Base-by-base conservation (phyloP, 2,797 vertebrate genomes). In the Pipistrellus nathusii region DNA sequence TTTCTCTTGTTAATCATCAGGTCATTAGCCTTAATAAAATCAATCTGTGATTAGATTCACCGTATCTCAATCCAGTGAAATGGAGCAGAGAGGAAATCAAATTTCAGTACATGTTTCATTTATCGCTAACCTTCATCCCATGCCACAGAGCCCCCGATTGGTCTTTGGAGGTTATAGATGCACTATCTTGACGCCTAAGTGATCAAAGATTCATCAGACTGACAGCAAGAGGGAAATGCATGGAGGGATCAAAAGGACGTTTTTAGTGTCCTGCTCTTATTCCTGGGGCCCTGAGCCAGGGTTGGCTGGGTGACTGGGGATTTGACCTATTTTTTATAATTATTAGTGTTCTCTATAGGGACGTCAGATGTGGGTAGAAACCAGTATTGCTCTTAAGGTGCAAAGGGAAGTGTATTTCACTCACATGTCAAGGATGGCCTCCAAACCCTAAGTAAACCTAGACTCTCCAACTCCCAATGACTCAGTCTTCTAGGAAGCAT, bases 1-100 rank as follows among this genome's bases (percentile, higher is more conserved):
- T 96, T 96, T 94, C 94, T 95, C 82, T 95, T 96, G 93, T 94
- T 95, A 97, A 97, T 96, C 91, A 94, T 93, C 72, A 96, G 84
- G 88, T 90, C 88, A 94, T 96, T 96, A 96, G 83, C 68, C 75
- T 95, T 95, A 95, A 90, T 96, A 96, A 93, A 95, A 96, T 95
- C 88, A 94, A 94, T 95, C 91, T 88, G 95, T 95, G 95, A 92
- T 93, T 97, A 95, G 66, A 95, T 86, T 91, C 9, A 4, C 85
- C 0, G 0, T 88, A 25, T 92, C 55, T 94, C 95, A 92, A 92
- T 73, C 66, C 27, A 80, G 90, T 53, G 80, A 69, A 90, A 96
- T 77, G 71, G 46, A 92, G 82, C 80, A 93, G 59, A 92, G 88
- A 95, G 30, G 55, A 95, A 94, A 94, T 93, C 78, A 95, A 77